Conservation (phyloP, 2,113 vertebrate genomes). For the Salvelinus fontinalis region DNA sequence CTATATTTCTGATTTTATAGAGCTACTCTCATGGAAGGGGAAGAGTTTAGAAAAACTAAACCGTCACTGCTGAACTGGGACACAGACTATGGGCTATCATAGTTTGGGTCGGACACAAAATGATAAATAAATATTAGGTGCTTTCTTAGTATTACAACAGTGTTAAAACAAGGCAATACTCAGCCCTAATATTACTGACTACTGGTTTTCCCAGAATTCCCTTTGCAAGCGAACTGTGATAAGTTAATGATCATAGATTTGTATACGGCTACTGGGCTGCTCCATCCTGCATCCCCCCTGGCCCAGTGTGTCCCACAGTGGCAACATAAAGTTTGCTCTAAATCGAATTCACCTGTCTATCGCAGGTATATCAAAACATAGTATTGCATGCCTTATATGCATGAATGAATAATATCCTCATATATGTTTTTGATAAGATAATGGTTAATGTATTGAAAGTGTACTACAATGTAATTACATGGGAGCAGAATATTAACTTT, state of each 20-base stretch:
- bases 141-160: too few species aligned
- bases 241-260: not conserved
- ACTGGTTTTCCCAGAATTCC: not conserved
- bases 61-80: not conserved
- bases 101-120: not conserved
- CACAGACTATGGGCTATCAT: not conserved
- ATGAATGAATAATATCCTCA: conserved; percentile 49
- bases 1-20: conserved; percentile 5
- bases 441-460: not conserved
- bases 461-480: not conserved
- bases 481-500: conserved; percentile 30
- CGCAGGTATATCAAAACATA: conserved; percentile 44
- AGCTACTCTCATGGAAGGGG: conserved; percentile 20
- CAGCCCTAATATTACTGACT: not conserved
- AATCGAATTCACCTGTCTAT: not conserved
- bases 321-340: conserved; percentile 37
- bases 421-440: not conserved
- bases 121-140: not conserved
- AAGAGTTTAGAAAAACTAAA: conserved; percentile 32
- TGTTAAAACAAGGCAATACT: not conserved
- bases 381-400: conserved; percentile 51
- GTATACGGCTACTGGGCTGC: not conserved
- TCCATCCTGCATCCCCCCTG: not conserved
- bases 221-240: not conserved
- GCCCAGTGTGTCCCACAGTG: conserved; percentile 12